A percentile compares a stretch with the other conserved stretches of the same genome.
Conservation (phyloP, 2,888 invertebrate genomes). For the Phrixothrix hirtus region DNA sequence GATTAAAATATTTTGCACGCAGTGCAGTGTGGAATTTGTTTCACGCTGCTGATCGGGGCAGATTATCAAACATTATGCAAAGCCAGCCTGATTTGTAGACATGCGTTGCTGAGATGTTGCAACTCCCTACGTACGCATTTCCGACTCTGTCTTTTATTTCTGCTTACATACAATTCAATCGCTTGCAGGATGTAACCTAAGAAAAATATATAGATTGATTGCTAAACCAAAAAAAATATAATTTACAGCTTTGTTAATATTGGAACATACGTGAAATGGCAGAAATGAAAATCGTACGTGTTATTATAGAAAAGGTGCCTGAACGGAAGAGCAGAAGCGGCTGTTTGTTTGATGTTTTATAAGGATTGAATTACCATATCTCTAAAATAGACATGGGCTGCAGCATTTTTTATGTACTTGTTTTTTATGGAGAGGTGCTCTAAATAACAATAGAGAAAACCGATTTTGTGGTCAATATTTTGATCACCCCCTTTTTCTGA, state of each 20-base stretch:
- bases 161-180: conserved; percentile 20
- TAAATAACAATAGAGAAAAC: too few relatives aligned
- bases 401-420: neutral
- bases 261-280: neutral
- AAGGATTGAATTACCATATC: too few relatives aligned
- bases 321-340: too few relatives aligned
- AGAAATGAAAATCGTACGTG: neutral
- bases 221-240: neutral
- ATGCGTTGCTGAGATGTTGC: conserved; percentile 40
- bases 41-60: conserved; percentile 34
- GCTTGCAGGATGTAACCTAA: conserved; percentile 24
- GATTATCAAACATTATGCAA: conserved; percentile 36
- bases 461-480: too few relatives aligned
- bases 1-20: conserved; percentile 33
- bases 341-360: too few relatives aligned
- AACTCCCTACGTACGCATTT: conserved; percentile 38
- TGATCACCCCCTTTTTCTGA: too few relatives aligned
- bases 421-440: too few relatives aligned
- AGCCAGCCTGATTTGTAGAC: conserved; percentile 35
- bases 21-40: conserved; percentile 34
- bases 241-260: neutral
- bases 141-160: conserved; percentile 32
- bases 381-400: too few relatives aligned
- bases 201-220: conserved; percentile 2
- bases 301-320: too few relatives aligned